phyloP scores from a whole-genome alignment of 2,888 invertebrate species.

The Nephrotoma guestfalica region DNA sequence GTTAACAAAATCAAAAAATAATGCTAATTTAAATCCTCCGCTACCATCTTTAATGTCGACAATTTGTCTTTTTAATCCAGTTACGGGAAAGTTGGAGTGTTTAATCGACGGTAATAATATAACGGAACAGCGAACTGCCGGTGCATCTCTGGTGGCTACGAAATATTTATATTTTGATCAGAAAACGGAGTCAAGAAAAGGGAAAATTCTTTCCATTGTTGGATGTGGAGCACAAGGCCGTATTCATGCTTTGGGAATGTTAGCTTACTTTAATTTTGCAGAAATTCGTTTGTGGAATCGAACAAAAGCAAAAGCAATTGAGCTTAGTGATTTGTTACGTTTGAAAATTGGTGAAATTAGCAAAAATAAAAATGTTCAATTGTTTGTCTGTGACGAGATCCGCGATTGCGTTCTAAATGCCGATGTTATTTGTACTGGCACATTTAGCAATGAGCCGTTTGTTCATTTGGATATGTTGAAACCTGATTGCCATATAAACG shows the following conservation, averaged over 20 bases:
- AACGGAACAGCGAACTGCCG: conserved; percentile 41
- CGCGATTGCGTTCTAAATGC: conserved; percentile 38
- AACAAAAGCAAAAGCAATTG: conserved; percentile 23
- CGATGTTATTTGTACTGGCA: conserved; percentile 47
- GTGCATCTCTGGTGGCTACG: conserved; percentile 40
- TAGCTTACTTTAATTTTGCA: conserved; percentile 28
- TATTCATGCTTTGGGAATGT: conserved; percentile 37
- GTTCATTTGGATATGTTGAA: conserved; percentile 37
- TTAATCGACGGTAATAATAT: conserved; percentile 39
- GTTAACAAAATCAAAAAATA: conserved; percentile 31
- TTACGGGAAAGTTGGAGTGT: conserved; percentile 32
- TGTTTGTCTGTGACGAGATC: conserved; percentile 20
- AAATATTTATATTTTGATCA: conserved; percentile 31
- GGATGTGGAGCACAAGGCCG: conserved; percentile 38
- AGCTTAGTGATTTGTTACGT: conserved; percentile 26
- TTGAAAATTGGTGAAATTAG: conserved; percentile 7
- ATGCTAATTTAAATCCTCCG: conserved; percentile 19
- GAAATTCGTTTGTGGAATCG: conserved; percentile 43
- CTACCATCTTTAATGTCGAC: conserved; percentile 31
- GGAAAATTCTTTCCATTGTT: conserved; percentile 30
- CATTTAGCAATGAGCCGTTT: conserved; percentile 36
- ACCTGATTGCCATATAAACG: conserved; percentile 43
- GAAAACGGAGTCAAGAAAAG: conserved; percentile 14
- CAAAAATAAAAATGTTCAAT: conserved; percentile 12
- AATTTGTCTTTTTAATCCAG: conserved; percentile 31